Evolutionary conservation across 2,113 vertebrate species (phyloP), one percentile per base, ranked within the genome.

Genomic region (Cyphomyrus plagiostoma): DNA sequence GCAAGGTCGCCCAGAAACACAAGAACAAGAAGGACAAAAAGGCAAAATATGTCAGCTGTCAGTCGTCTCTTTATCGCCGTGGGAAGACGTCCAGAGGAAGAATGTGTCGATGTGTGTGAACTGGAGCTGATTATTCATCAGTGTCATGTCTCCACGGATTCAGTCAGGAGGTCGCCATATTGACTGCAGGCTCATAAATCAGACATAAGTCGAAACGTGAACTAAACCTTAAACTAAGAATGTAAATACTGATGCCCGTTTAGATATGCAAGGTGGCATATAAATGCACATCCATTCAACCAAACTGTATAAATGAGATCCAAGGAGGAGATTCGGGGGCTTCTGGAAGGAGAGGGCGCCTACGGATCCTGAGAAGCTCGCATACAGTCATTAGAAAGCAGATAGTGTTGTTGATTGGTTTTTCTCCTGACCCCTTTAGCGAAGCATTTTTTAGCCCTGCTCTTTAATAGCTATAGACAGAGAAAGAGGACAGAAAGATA

Each of bases 341-440:
- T 8, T 77, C 13, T 77, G 70, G 17, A 11, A 87, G 26, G 48
- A 30, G 50, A 39, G 5, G 26, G 90, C 91, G 91, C 87, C 90
- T 77, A 77, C 49, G 92, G 92, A 84, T 86, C 88, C 92, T 88
- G 92, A 92, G 90, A 91, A 90, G 90, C 93, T 86, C 92, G 91
- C 90, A 70, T 92, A 91, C 93, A 93, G 91, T 94, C 94, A 94
- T 95, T 95, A 94, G 91, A 93, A 84, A 93, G 94, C 94, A 96
- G 95, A 95, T 96, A 94, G 93, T 91, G 93, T 42, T 90, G 92
- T 90, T 93, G 94, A 94, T 92, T 93, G 91, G 88, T 90, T 90
- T 93, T 91, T 90, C 89, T 86, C 88, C 91, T 93, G 92, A 93
- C 92, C 93, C 91, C 91, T 94, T 93, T 93, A 89, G 94, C 93